These are phyloP conservation scores for Peromyscus nudipes DNA, from an alignment of 2,797 vertebrate genomes.

Conservation along the genomic window DNA sequence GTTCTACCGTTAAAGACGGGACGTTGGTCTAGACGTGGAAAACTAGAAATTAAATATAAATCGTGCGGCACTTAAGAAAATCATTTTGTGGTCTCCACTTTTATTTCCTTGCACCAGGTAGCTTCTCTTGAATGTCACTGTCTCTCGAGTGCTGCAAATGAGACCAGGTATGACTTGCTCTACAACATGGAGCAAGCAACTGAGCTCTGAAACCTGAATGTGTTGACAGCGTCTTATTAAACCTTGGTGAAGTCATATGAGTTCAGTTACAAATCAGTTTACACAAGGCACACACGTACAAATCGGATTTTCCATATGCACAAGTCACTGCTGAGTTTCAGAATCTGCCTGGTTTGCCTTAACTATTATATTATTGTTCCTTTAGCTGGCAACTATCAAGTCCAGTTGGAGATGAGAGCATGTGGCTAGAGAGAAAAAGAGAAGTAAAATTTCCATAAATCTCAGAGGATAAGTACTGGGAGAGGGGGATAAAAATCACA, in stretches of 20 bases:
- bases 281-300: conserved; percentile 66
- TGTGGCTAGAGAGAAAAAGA: conserved; percentile 64
- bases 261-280: conserved; percentile 71
- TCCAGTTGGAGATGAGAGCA: conserved; percentile 47
- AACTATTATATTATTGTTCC: conserved; percentile 57
- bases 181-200: conserved; percentile 56
- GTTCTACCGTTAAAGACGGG: not conserved
- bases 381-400: conserved; percentile 64
- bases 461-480: conserved; percentile 41
- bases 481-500: not conserved
- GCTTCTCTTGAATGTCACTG: conserved; percentile 46
- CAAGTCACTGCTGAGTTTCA: conserved; percentile 50
- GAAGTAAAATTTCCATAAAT: conserved; percentile 50
- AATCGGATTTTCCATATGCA: conserved; percentile 32
- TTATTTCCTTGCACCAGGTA: conserved; percentile 37
- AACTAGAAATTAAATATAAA: conserved; percentile 35
- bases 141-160: conserved; percentile 52
- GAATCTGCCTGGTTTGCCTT: conserved; percentile 44
- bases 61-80: not conserved
- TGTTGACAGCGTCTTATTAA: conserved; percentile 75
- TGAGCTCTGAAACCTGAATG: conserved; percentile 65
- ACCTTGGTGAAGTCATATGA: conserved; percentile 70
- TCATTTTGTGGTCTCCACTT: conserved; percentile 9
- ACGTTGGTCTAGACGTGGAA: not conserved
- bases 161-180: conserved; percentile 70